Conservation (phyloP, 2,888 invertebrate species). For the Agriopis leucophaearia region DNA sequence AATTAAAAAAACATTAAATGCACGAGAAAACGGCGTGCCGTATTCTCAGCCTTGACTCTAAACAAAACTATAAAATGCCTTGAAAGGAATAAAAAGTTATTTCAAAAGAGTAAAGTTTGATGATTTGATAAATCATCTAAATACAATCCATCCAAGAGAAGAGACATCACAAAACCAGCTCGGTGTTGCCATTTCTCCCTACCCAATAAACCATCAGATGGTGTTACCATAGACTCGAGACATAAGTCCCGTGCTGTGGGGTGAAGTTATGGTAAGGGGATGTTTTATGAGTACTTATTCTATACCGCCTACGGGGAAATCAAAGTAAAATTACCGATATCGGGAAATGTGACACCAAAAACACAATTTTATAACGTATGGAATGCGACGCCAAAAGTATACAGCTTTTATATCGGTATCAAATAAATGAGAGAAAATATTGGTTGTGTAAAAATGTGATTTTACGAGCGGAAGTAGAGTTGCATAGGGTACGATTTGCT, state of each 20-base stretch:
- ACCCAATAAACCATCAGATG: constrained; percentile 50
- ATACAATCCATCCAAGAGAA: too few species aligned
- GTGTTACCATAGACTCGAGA: constrained; percentile 44
- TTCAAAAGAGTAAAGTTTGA: too few species aligned
- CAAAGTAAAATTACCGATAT: constrained; percentile 40
- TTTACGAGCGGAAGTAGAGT: constrained; percentile 21
- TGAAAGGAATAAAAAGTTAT: too few species aligned
- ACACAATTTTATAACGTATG: constrained; percentile 15
- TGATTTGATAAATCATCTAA: too few species aligned
- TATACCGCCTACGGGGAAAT: constrained; percentile 60
- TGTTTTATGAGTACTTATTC: constrained; percentile 79
- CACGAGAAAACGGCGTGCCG: too few species aligned
- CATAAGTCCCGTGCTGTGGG: constrained; percentile 55
- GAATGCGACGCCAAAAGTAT: background rate
- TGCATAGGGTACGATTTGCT: constrained; percentile 19
- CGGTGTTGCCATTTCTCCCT: constrained; percentile 39
- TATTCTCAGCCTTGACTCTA: too few species aligned
- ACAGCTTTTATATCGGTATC: constrained; percentile 11
- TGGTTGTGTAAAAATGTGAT: constrained; percentile 8
- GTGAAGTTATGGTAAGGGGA: constrained; percentile 73
- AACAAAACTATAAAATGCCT: too few species aligned
- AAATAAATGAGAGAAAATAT: constrained; percentile 17
- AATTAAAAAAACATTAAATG: too few species aligned
- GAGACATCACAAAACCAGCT: background rate
- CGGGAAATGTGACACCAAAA: constrained; percentile 28